A percentile compares a stretch with the other conserved stretches of the same genome.
phyloP scores from a whole-genome alignment of 2,113 vertebrate species.

The Leptobrachium ailaonicum region DNA sequence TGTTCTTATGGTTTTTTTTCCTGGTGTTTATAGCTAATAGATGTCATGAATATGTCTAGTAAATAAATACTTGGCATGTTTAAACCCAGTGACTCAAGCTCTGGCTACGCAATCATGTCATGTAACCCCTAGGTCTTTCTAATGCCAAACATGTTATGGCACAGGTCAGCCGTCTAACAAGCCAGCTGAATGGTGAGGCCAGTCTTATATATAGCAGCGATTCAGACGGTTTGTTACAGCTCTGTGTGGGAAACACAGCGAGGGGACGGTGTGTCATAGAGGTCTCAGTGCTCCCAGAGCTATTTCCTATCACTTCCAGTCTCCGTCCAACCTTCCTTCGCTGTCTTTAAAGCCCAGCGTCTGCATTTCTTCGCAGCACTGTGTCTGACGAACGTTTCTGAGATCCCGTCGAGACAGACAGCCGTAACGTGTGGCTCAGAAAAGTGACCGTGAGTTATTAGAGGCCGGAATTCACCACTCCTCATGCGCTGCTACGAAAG shows the following conservation, averaged over 20 bases:
- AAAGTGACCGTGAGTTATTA: no score
- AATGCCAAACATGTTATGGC: slow-evolving; percentile 58
- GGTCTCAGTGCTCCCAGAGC: slow-evolving; percentile 79
- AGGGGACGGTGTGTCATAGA: slow-evolving; percentile 65
- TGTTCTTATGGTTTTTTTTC: slow-evolving; percentile 51
- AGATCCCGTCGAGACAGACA: slow-evolving; percentile 3
- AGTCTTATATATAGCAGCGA: slow-evolving; percentile 64
- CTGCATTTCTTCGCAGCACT: background rate
- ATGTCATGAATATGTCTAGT: slow-evolving; percentile 69
- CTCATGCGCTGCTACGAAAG: no score
- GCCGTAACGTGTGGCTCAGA: no score
- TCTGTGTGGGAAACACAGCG: slow-evolving; percentile 86
- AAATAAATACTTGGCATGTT: slow-evolving; percentile 73
- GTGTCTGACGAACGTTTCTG: background rate
- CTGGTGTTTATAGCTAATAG: slow-evolving; percentile 57
- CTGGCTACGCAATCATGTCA: slow-evolving; percentile 70
- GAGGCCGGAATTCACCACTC: no score
- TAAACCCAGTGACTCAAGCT: slow-evolving; percentile 75
- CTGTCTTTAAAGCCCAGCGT: slow-evolving; percentile 17
- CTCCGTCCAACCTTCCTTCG: slow-evolving; percentile 53
- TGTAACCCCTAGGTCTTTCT: slow-evolving; percentile 60
- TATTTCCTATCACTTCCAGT: slow-evolving; percentile 51
- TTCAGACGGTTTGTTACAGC: slow-evolving; percentile 64
- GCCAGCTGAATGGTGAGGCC: slow-evolving; percentile 53
- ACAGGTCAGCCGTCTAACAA: slow-evolving; percentile 37